Evolutionary conservation across 2,797 vertebrate species (phyloP).

Genomic region (Potorous gilbertii): DNA sequence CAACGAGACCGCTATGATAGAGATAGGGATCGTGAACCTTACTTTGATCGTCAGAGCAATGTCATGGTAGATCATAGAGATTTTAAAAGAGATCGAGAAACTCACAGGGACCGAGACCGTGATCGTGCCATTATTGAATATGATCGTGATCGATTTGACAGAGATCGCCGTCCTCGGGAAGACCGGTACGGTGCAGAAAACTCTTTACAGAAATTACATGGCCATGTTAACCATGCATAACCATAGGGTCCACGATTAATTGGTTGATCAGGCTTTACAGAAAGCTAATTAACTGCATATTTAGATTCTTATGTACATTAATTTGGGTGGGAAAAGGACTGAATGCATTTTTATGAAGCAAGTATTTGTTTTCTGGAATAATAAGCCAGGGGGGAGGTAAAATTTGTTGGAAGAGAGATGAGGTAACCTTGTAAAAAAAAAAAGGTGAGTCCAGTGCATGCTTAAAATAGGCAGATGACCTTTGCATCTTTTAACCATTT

Average conservation of each 20-base stretch:
- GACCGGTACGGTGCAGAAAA: slow-evolving; percentile 88
- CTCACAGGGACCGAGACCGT: slow-evolving; percentile 91
- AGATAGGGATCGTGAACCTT: slow-evolving; percentile 92
- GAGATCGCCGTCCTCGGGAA: slow-evolving; percentile 93
- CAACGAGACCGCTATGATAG: slow-evolving; percentile 90
- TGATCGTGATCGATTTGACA: slow-evolving; percentile 94
- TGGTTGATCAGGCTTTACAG: neutral
- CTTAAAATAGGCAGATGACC: slow-evolving; percentile 27
- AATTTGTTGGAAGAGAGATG: slow-evolving; percentile 41
- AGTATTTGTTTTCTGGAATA: slow-evolving; percentile 41
- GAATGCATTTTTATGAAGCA: slow-evolving; percentile 21
- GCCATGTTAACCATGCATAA: neutral
- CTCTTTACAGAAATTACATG: neutral
- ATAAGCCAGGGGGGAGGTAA: slow-evolving; percentile 22
- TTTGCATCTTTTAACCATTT: slow-evolving; percentile 47
- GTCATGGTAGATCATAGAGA: slow-evolving; percentile 91
- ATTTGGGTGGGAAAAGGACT: slow-evolving; percentile 44
- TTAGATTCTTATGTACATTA: neutral
- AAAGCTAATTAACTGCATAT: slow-evolving; percentile 30
- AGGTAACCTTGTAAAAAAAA: slow-evolving; percentile 11
- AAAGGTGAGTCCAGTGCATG: slow-evolving; percentile 34
- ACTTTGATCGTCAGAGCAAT: slow-evolving; percentile 92
- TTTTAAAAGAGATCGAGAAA: slow-evolving; percentile 93
- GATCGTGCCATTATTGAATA: slow-evolving; percentile 91
- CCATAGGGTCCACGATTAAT: slow-evolving; percentile 39